phyloP scores from a whole-genome alignment of 1,140 invertebrate species.

The Campodea augens region DNA sequence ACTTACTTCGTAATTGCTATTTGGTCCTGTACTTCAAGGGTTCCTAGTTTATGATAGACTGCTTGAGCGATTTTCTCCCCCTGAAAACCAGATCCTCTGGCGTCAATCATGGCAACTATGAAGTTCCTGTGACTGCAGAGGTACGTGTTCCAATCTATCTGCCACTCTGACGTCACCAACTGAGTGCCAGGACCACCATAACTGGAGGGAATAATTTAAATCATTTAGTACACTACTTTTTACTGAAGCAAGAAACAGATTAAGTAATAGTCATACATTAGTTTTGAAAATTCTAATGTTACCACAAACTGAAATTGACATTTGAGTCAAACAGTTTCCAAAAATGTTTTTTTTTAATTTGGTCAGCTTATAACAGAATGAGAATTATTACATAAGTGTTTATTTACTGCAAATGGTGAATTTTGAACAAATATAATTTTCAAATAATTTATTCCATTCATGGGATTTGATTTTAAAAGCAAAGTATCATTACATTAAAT shows the following conservation, averaged over 20 bases:
- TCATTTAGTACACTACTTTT: no score
- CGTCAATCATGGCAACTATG: constrained; percentile 59
- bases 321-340: neutral
- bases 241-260: no score
- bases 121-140: constrained; percentile 50
- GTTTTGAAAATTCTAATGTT: no score
- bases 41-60: constrained; percentile 38
- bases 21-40: constrained; percentile 30
- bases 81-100: constrained; percentile 52
- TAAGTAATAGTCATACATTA: no score
- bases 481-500: no score
- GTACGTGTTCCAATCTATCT: constrained; percentile 55
- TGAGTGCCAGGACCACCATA: constrained; percentile 55
- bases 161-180: constrained; percentile 48
- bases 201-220: constrained; percentile 24
- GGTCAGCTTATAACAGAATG: no score
- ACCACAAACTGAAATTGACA: neutral
- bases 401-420: no score
- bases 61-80: constrained; percentile 50
- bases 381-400: no score
- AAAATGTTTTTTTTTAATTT: no score
- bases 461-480: no score
- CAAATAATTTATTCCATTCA: no score
- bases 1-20: constrained; percentile 20
- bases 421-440: no score